A percentile compares a stretch with the other conserved stretches of the same genome.
These are phyloP conservation scores for Deilephila elpenor DNA, from an alignment of 2,888 invertebrate species.

Conservation along the genomic window DNA sequence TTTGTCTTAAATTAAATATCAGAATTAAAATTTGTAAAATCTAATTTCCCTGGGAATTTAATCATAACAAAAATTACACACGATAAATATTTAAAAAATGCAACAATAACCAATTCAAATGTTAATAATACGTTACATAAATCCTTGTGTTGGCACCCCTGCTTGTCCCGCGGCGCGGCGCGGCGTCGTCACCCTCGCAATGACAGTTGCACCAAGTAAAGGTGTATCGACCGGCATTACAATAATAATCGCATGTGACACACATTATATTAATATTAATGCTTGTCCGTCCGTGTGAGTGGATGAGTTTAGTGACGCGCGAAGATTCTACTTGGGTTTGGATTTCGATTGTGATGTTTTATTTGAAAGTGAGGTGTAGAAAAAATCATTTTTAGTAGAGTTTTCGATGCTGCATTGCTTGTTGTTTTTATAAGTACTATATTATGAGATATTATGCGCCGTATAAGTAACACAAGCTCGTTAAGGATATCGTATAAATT, in stretches of 20 bases:
- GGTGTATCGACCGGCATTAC: conserved; percentile 42
- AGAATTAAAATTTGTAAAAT: too few relatives aligned
- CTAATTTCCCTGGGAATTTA: too few relatives aligned
- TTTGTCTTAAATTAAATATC: too few relatives aligned
- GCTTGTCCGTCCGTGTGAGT: conserved; percentile 4
- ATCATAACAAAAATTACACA: too few relatives aligned
- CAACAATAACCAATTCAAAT: not conserved
- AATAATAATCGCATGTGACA: conserved; percentile 64
- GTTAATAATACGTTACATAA: not conserved
- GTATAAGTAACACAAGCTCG: too few relatives aligned
- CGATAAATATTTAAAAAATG: too few relatives aligned
- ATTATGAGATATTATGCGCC: too few relatives aligned
- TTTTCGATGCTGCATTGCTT: too few relatives aligned
- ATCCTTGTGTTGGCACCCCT: conserved; percentile 2
- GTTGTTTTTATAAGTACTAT: too few relatives aligned
- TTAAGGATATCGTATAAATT: too few relatives aligned
- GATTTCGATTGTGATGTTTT: not conserved
- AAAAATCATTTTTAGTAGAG: too few relatives aligned
- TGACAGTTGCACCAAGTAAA: conserved; percentile 41
- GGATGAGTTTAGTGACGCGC: conserved; percentile 3
- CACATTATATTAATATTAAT: conserved; percentile 46
- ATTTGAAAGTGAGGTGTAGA: not conserved
- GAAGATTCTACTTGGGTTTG: not conserved
- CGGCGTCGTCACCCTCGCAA: conserved; percentile 37
- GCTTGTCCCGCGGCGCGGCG: conserved; percentile 18